These are phyloP conservation scores for Oscheius sp. DNA, from an alignment of 2,888 invertebrate species.

Conservation along the genomic window DNA sequence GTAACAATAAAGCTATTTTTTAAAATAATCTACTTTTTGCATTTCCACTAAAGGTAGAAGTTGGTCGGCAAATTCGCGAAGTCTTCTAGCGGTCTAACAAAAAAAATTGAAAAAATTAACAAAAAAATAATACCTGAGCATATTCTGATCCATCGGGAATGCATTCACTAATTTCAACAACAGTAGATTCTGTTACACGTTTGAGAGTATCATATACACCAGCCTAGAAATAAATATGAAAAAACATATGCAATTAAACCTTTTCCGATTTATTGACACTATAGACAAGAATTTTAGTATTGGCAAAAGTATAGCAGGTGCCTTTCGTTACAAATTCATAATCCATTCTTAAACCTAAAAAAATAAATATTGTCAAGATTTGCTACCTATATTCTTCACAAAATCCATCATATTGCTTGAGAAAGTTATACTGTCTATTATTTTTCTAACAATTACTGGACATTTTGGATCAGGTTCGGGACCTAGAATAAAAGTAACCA, in stretches of 20 bases:
- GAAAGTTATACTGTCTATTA: conserved; percentile 47
- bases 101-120: not conserved
- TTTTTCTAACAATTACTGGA: conserved; percentile 55
- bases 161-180: conserved; percentile 50
- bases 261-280: conserved; percentile 35
- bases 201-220: conserved; percentile 47
- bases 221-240: conserved; percentile 18
- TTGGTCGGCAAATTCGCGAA: conserved; percentile 53
- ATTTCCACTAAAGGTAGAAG: conserved; percentile 50
- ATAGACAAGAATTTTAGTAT: conserved; percentile 44
- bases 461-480: conserved; percentile 56
- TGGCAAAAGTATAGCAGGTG: conserved; percentile 48
- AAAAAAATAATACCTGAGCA: conserved; percentile 33
- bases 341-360: conserved; percentile 53
- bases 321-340: conserved; percentile 57
- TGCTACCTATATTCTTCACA: conserved; percentile 53
- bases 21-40: conserved; percentile 58
- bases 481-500: conserved; percentile 26
- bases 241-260: conserved; percentile 8
- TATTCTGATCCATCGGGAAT: conserved; percentile 53
- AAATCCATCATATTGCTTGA: conserved; percentile 57
- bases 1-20: conserved; percentile 31
- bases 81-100: conserved; percentile 47
- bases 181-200: conserved; percentile 39
- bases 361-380: too few relatives aligned